Conservation (phyloP, 1,140 invertebrate species). For the Physella acuta region DNA sequence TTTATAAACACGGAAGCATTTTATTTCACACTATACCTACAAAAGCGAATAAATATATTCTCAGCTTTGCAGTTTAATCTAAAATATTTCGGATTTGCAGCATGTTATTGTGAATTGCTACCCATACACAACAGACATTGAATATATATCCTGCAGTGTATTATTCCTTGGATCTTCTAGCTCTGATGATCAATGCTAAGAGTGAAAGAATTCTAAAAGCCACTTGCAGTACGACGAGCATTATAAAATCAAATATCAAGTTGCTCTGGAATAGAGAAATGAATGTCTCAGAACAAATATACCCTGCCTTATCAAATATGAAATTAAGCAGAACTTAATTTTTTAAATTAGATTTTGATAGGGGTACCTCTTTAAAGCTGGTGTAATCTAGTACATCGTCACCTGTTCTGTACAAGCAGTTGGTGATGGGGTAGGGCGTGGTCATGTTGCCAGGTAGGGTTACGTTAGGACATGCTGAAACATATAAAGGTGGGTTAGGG, state of each 20-base stretch:
- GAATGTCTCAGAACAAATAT: conserved; percentile 4
- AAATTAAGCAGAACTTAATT: background rate
- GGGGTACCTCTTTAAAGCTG: conserved; percentile 74
- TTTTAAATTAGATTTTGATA: background rate
- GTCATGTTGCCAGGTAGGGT: background rate
- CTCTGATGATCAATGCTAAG: conserved; percentile 65
- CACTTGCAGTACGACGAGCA: conserved; percentile 73
- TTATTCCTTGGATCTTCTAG: conserved; percentile 35
- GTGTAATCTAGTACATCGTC: conserved; percentile 76
- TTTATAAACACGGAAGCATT: no score
- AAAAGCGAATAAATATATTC: no score
- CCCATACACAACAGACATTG: no score
- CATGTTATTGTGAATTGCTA: no score
- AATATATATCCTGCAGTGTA: no score
- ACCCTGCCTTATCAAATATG: background rate
- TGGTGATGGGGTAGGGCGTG: background rate
- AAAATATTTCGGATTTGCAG: no score
- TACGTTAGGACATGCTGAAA: background rate
- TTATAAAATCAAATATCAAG: conserved; percentile 71
- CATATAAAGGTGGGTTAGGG: background rate
- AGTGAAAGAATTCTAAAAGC: conserved; percentile 77
- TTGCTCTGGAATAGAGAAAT: conserved; percentile 66
- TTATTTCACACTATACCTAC: no score
- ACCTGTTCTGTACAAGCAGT: conserved; percentile 63
- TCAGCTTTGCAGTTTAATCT: no score